These are phyloP conservation scores for Lamellibrachia satsuma DNA, from an alignment of 2,888 invertebrate species.

Conservation along the genomic window DNA sequence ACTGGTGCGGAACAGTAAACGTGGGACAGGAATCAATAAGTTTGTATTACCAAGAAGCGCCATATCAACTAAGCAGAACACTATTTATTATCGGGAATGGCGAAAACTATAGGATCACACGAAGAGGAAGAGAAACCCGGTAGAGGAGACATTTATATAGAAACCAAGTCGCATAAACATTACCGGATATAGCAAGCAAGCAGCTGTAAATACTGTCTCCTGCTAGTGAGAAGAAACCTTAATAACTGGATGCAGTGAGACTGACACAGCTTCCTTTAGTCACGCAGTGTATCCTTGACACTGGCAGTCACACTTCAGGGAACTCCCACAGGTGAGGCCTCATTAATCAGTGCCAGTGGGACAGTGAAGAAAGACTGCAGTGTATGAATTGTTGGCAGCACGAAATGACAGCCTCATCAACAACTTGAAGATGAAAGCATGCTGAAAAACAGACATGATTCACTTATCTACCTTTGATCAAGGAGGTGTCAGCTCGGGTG, in stretches of 20 bases:
- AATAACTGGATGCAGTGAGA: background rate
- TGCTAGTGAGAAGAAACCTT: background rate
- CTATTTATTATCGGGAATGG: background rate
- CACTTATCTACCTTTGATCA: slow-evolving; percentile 5
- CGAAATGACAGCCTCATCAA: background rate
- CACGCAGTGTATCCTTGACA: background rate
- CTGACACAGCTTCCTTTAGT: background rate
- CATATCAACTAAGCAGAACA: background rate
- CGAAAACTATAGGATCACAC: background rate
- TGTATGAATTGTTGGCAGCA: background rate
- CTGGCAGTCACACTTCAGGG: background rate
- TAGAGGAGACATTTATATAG: background rate
- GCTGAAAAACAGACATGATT: background rate
- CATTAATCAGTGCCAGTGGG: background rate
- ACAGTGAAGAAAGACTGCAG: background rate
- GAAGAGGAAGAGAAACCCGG: background rate
- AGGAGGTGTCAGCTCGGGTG: background rate
- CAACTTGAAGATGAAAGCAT: background rate
- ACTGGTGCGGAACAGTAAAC: background rate
- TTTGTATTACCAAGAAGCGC: background rate
- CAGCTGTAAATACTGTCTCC: background rate
- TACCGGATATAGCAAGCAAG: background rate
- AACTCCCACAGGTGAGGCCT: background rate
- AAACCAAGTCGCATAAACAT: background rate
- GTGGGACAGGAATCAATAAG: background rate